phyloP scores from a whole-genome alignment of 2,888 invertebrate species.

The Euzophera pinguis region DNA sequence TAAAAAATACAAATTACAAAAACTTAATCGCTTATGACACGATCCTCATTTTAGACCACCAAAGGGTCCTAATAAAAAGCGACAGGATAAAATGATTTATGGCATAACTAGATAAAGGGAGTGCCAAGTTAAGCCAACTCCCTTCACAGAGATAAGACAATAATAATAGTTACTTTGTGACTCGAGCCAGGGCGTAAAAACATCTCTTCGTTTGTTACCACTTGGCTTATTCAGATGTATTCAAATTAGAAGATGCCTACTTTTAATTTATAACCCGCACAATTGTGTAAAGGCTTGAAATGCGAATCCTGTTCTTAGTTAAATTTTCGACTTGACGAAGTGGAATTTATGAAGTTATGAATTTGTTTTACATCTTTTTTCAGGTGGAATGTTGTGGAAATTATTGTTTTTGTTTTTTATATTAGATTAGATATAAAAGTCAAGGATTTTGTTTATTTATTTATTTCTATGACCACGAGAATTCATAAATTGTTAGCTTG shows the following conservation, averaged over 20 bases:
- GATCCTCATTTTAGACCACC: slow-evolving; percentile 34
- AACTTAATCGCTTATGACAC: slow-evolving; percentile 22
- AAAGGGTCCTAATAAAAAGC: slow-evolving; percentile 62
- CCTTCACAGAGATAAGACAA: slow-evolving; percentile 48
- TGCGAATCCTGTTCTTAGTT: slow-evolving; percentile 4
- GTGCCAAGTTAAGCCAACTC: slow-evolving; percentile 53
- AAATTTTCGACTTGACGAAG: slow-evolving; percentile 5
- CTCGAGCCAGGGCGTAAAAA: slow-evolving; percentile 22
- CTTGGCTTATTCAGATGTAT: slow-evolving; percentile 16
- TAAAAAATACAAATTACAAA: not conserved
- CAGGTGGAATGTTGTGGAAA: not conserved
- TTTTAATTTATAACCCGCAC: slow-evolving; percentile 16
- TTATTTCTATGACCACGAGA: too few species aligned
- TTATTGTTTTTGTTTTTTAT: not conserved
- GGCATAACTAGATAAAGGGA: slow-evolving; percentile 63
- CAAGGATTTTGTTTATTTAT: too few species aligned
- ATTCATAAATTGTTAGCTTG: too few species aligned
- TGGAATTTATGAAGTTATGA: slow-evolving; percentile 1
- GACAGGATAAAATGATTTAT: slow-evolving; percentile 72
- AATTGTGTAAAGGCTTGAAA: slow-evolving; percentile 8
- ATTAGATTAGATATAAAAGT: too few species aligned
- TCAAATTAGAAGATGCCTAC: slow-evolving; percentile 22
- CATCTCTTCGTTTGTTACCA: slow-evolving; percentile 12
- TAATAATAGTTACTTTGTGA: slow-evolving; percentile 59
- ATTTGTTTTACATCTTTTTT: not conserved